Evolutionary conservation across 2,797 vertebrate species (phyloP), one percentile per base, ranked within the genome.

Genomic region (Enteromius mattozi): DNA sequence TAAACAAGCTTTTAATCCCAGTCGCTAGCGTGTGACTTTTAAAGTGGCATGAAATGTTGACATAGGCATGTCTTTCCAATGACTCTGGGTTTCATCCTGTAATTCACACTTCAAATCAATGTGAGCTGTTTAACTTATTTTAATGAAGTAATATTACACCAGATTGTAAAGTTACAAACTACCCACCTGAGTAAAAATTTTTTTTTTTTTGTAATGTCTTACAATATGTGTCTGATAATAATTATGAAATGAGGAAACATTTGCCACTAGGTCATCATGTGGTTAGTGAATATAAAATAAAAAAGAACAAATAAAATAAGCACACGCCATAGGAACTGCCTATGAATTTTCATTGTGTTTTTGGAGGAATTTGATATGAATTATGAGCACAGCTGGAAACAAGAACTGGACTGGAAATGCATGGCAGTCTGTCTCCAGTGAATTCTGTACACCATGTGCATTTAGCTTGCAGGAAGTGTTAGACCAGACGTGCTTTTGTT

Each of bases 331-430:
- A 33, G 10, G 17, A 51, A 33, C 16, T 74, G 14, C 7, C 3
- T 24, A 13, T 27, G 27, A 24, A 8, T 16, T 68, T 68, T 37
- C 30, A 51, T n/a, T 51, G 12, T 68, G 63, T 12, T n/a, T n/a
- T 51, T 33, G 19, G 47, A 37, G 27, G 47, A n/a, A 79, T 9
- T 49, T 17, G 30, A 42, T 21, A 12, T n/a, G 9, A 49, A 49
- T 49, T 49, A 51, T 37, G 21, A 49, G 47, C 45, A 4, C 78
- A 80, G 78, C 78, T 68, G 78, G 78, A 80, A 33, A 68, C 45
- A 17, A 51, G 63, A 80, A 80, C 21, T 69, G 45, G 78, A 80
- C 63, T 80, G 78, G 78, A 80, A 80, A 37, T 6, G 13, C 3
- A 68, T 80, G 19, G 16, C 21, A 24, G 9, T 24, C 14, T 79